Conservation (phyloP, 2,888 invertebrate genomes). For the Dryobota labecula region DNA sequence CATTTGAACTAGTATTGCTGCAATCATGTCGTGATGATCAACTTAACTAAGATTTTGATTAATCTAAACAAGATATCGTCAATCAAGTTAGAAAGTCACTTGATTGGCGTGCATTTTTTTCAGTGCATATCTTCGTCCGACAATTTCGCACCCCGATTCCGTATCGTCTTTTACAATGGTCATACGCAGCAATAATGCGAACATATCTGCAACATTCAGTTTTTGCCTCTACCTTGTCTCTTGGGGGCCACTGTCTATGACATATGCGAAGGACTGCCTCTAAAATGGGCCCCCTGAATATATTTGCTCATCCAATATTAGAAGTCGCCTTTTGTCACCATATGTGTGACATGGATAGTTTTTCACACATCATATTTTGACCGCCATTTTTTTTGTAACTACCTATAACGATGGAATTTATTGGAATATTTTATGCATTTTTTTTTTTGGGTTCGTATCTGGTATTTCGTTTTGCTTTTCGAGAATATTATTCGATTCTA, state of each 20-base stretch:
- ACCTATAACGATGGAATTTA: conserved; percentile 45
- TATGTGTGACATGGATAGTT: conserved; percentile 72
- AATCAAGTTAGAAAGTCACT: no score
- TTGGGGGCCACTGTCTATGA: conserved; percentile 86
- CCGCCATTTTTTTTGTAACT: conserved; percentile 43
- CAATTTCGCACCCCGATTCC: conserved; percentile 25
- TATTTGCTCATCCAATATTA: conserved; percentile 85
- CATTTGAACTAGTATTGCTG: no score
- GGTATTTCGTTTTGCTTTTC: conserved; percentile 16
- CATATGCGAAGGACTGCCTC: conserved; percentile 85
- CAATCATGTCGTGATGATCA: no score
- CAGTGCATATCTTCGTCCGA: neutral
- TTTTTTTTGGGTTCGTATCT: conserved; percentile 19
- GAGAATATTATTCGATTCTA: conserved; percentile 4
- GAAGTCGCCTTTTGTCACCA: conserved; percentile 86
- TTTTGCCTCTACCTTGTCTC: conserved; percentile 84
- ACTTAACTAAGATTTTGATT: no score
- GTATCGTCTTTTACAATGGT: conserved; percentile 71
- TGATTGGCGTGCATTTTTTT: no score
- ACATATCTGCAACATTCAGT: conserved; percentile 90
- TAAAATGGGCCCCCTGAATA: conserved; percentile 87
- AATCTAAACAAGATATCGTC: no score
- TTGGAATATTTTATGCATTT: conserved; percentile 46
- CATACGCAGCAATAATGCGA: conserved; percentile 82
- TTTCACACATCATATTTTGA: conserved; percentile 60